phyloP scores from a whole-genome alignment of 2,888 invertebrate genomes.

The Macaria liturata region DNA sequence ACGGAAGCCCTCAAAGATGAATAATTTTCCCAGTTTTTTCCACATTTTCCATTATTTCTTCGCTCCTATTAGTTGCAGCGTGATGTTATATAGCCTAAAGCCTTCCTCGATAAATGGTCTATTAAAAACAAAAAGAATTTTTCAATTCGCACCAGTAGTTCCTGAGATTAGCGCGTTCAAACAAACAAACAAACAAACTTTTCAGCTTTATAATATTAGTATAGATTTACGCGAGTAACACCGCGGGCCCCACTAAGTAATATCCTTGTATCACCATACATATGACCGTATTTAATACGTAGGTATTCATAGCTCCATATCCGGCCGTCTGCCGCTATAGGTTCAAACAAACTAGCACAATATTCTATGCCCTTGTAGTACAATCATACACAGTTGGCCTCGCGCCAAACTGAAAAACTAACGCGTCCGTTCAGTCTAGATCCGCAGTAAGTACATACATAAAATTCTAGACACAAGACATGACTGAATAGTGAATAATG shows the following conservation, averaged over 20 bases:
- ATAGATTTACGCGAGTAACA: too few relatives aligned
- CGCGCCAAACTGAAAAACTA: slow-evolving; percentile 52
- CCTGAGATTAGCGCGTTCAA: too few relatives aligned
- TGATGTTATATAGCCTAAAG: too few relatives aligned
- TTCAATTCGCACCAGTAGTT: too few relatives aligned
- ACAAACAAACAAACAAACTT: too few relatives aligned
- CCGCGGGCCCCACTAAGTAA: background rate
- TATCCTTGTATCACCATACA: background rate
- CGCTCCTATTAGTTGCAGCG: too few relatives aligned
- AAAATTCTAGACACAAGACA: slow-evolving; percentile 50
- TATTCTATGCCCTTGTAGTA: slow-evolving; percentile 2
- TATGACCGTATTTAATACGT: background rate
- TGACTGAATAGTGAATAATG: slow-evolving; percentile 58
- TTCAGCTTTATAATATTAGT: too few relatives aligned
- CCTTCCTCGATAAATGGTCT: too few relatives aligned
- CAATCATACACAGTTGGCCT: slow-evolving; percentile 35
- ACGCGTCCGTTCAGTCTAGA: slow-evolving; percentile 24
- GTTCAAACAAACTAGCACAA: background rate
- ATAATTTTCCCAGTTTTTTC: too few relatives aligned
- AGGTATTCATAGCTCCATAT: background rate
- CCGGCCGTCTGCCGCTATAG: background rate
- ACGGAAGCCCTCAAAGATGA: too few relatives aligned
- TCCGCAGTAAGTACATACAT: slow-evolving; percentile 49
- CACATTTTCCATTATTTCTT: too few relatives aligned
- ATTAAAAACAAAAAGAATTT: too few relatives aligned